phyloP scores from a whole-genome alignment of 1,140 invertebrate species.

The Wasmannia auropunctata region DNA sequence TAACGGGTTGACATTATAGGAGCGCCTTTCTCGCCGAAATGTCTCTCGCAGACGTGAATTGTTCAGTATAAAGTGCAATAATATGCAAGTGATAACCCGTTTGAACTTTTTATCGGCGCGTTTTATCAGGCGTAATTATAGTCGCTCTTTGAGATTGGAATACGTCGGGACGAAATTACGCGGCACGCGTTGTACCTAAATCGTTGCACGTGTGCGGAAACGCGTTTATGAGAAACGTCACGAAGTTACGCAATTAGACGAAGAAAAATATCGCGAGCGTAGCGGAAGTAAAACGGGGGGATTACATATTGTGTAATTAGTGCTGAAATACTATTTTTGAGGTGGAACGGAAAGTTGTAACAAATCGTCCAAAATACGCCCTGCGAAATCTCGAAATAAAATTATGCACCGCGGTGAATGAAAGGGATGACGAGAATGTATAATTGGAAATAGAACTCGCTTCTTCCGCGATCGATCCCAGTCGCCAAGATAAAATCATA shows the following conservation, averaged over 20 bases:
- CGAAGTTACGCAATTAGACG: slow-evolving; percentile 7
- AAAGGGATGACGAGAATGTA: background rate
- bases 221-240: background rate
- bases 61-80: background rate
- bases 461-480: background rate
- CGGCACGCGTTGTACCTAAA: background rate
- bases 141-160: background rate
- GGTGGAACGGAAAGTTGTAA: background rate
- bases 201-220: background rate
- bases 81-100: slow-evolving; percentile 11
- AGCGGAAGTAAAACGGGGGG: background rate
- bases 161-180: slow-evolving; percentile 1
- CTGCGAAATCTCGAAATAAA: background rate
- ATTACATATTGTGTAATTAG: slow-evolving; percentile 7
- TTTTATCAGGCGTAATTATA: slow-evolving; percentile 25
- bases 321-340: background rate
- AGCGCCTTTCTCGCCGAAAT: background rate
- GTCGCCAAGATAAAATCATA: slow-evolving; percentile 6
- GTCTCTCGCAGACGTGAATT: background rate
- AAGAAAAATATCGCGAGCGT: background rate
- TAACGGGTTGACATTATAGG: background rate
- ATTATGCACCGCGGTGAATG: background rate
- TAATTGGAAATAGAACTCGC: background rate
- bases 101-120: slow-evolving; percentile 24
- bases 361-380: background rate